Evolutionary conservation across 2,113 vertebrate species (phyloP).

Genomic region (Erythrolamprus reginae): DNA sequence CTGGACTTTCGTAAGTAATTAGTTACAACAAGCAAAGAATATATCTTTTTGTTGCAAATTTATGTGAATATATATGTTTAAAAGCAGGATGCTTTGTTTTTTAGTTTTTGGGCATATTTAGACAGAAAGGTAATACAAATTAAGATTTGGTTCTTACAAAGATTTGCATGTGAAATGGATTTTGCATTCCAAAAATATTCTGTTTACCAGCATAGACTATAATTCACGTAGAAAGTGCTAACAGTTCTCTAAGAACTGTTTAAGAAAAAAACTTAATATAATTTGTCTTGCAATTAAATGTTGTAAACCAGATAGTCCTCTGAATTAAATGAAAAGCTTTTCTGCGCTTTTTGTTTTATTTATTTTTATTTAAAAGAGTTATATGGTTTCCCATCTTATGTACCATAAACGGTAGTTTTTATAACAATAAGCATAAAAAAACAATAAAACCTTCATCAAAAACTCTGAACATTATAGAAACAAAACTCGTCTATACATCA

Average conservation of each 20-base stretch:
- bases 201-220: background rate
- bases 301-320: background rate
- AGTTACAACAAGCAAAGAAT: background rate
- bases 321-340: background rate
- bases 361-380: background rate
- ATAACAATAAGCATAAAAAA: background rate
- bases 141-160: background rate
- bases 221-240: background rate
- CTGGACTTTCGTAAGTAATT: conserved; percentile 75
- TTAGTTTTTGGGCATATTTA: background rate
- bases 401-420: background rate
- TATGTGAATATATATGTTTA: conserved; percentile 24
- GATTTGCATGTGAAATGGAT: background rate
- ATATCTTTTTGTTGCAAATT: conserved; percentile 35
- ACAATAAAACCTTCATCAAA: background rate
- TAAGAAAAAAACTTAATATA: background rate
- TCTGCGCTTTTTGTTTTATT: background rate
- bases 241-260: background rate
- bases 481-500: background rate
- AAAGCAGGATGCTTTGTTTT: background rate
- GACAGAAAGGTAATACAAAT: background rate
- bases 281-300: background rate
- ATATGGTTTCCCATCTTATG: background rate
- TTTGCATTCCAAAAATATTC: background rate
- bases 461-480: background rate